Evolutionary conservation across 2,888 invertebrate species (phyloP).

Genomic region (Nephrotoma appendiculata): DNA sequence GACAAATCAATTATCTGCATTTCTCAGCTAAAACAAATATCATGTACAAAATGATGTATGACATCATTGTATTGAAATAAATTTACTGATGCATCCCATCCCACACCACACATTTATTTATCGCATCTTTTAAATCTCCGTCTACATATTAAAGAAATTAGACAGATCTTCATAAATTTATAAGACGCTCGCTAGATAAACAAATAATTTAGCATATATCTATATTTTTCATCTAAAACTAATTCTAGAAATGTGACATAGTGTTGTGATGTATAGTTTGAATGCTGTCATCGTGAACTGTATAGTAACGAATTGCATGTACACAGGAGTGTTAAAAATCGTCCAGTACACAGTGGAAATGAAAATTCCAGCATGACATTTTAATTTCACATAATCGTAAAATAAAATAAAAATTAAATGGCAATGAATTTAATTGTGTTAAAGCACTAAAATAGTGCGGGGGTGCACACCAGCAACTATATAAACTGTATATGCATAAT

Average conservation of each 20-base stretch:
- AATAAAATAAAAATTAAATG: background rate
- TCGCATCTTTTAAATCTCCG: background rate
- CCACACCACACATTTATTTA: background rate
- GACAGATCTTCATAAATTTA: background rate
- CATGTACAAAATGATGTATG: background rate
- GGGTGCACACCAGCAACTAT: background rate
- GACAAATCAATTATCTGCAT: background rate
- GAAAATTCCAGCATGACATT: background rate
- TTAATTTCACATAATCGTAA: background rate
- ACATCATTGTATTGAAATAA: background rate
- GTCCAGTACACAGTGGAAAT: background rate
- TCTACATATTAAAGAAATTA: background rate
- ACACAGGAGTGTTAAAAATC: background rate
- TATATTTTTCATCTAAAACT: background rate
- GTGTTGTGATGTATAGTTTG: background rate
- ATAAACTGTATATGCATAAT: too few relatives aligned
- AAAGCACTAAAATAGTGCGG: background rate
- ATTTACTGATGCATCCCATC: background rate
- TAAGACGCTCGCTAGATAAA: background rate
- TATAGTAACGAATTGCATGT: background rate
- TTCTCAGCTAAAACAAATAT: background rate
- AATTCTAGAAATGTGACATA: background rate
- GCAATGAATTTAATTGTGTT: background rate
- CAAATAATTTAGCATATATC: background rate
- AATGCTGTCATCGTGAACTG: background rate